Evolutionary conservation across 2,113 vertebrate species (phyloP).

Genomic region (Ciconia boyciana): DNA sequence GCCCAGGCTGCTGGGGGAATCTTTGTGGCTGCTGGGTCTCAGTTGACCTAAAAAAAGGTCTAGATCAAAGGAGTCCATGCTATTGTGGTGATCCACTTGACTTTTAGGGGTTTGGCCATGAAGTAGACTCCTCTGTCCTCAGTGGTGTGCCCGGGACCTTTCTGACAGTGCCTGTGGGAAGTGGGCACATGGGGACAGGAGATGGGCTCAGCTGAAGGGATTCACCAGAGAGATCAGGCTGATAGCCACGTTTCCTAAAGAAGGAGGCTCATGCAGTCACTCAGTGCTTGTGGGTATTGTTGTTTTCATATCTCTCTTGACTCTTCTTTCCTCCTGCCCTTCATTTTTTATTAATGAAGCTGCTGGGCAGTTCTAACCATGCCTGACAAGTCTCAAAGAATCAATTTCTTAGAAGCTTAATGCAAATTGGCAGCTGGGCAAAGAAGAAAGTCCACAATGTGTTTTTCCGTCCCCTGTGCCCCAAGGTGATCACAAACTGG

Average conservation of each 20-base stretch:
- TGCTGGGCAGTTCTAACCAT: background rate
- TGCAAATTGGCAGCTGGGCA: background rate
- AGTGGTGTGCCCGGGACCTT: background rate
- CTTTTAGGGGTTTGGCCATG: background rate
- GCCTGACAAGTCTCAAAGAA: background rate
- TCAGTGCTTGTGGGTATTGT: background rate
- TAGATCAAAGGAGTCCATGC: background rate
- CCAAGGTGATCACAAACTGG: background rate
- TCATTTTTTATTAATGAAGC: background rate
- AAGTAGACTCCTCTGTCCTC: background rate
- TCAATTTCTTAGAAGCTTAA: background rate
- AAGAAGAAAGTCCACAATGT: background rate
- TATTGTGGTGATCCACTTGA: background rate
- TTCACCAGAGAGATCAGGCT: background rate
- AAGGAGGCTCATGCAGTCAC: background rate
- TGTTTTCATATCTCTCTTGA: background rate
- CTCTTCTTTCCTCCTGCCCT: background rate
- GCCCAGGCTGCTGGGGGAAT: background rate
- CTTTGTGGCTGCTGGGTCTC: background rate
- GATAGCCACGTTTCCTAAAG: background rate
- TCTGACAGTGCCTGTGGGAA: background rate
- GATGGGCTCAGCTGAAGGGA: background rate
- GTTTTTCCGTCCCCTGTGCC: background rate
- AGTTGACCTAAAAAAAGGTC: background rate
- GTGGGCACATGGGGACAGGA: background rate